These are phyloP conservation scores for Pitta sordida DNA, from an alignment of 2,113 vertebrate species.

Conservation along the genomic window DNA sequence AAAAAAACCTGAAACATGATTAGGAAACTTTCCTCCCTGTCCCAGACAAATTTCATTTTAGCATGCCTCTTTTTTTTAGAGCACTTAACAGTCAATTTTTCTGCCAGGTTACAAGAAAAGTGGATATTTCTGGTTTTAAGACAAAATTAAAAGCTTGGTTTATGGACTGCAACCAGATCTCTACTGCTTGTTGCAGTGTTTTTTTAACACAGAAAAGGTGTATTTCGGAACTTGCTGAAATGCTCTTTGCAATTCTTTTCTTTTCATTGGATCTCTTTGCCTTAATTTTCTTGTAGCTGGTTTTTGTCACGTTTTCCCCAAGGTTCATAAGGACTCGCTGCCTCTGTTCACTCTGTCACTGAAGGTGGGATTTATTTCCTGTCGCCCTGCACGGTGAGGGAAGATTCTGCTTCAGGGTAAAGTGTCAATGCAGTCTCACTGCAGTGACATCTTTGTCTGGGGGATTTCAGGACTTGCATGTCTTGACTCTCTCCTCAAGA, in stretches of 20 bases:
- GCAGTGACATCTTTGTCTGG: neutral
- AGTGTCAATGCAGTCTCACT: neutral
- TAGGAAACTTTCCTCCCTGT: slow-evolving; percentile 28
- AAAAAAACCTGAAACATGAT: slow-evolving; percentile 1
- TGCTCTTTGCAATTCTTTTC: neutral
- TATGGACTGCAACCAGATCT: neutral
- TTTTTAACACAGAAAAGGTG: neutral
- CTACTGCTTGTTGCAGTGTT: neutral
- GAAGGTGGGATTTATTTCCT: neutral
- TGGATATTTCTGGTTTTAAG: slow-evolving; percentile 16
- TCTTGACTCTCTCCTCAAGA: neutral
- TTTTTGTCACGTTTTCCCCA: neutral
- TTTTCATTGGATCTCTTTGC: neutral
- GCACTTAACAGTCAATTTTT: neutral
- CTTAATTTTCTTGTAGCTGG: neutral
- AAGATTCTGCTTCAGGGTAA: neutral
- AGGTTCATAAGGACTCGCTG: neutral
- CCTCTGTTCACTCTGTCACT: neutral
- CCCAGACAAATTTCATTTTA: slow-evolving; percentile 16
- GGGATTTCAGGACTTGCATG: neutral
- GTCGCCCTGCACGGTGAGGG: neutral
- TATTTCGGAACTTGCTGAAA: neutral
- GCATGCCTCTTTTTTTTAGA: slow-evolving; percentile 32
- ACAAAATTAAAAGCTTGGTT: slow-evolving; percentile 18
- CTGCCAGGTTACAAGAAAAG: neutral